Percentiles rank a stretch among this genome's conserved stretches.
Evolutionary conservation across 2,888 invertebrate genomes (phyloP).

Genomic region (Perizoma affinitatum): DNA sequence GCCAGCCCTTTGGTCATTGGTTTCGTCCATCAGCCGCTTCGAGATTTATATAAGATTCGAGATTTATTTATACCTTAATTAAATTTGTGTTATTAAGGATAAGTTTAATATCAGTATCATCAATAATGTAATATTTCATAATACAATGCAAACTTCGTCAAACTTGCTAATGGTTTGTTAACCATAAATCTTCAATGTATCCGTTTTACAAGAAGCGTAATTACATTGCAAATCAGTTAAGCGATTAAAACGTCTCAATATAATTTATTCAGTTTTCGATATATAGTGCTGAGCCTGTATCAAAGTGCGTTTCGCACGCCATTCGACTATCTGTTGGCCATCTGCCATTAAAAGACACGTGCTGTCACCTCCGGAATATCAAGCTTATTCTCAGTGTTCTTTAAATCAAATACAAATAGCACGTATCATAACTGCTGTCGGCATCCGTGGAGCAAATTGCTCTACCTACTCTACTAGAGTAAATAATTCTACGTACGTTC

Average conservation of each 20-base stretch:
- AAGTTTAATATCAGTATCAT: neutral
- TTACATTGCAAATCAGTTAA: conserved; percentile 11
- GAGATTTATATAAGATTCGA: too few relatives aligned
- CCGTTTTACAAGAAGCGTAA: conserved; percentile 8
- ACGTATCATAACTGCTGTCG: conserved; percentile 40
- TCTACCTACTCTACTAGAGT: conserved; percentile 28
- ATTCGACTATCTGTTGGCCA: conserved; percentile 44
- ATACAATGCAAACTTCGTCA: neutral
- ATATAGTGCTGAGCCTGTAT: conserved; percentile 30
- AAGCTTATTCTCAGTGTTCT: conserved; percentile 44
- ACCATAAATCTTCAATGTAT: conserved; percentile 19
- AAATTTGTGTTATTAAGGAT: too few relatives aligned
- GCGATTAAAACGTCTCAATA: conserved; percentile 13
- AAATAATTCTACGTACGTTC: conserved; percentile 24
- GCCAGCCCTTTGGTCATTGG: too few relatives aligned
- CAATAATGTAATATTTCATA: neutral
- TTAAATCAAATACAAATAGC: conserved; percentile 49
- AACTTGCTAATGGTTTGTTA: conserved; percentile 10
- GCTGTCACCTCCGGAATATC: conserved; percentile 49
- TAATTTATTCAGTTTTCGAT: conserved; percentile 23
- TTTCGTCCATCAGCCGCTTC: too few relatives aligned
- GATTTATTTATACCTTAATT: too few relatives aligned
- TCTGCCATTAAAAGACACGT: conserved; percentile 45
- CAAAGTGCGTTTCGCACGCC: conserved; percentile 41
- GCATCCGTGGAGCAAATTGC: conserved; percentile 27